These are phyloP conservation scores for Lasius fuliginosus DNA, from an alignment of 2,888 invertebrate genomes.

Conservation along the genomic window DNA sequence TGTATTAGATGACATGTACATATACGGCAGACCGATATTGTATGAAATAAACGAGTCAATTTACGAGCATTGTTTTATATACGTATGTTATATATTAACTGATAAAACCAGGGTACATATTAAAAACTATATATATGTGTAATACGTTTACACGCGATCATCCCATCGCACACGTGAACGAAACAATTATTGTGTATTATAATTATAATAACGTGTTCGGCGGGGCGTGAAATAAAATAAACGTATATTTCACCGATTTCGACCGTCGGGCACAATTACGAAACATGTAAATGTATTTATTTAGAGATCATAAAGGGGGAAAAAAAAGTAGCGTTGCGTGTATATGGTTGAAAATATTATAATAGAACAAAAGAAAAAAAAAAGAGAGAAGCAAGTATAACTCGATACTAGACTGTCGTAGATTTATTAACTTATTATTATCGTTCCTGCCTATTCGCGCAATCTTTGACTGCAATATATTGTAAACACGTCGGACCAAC, in stretches of 20 bases:
- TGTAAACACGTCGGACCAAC: slow-evolving; percentile 80
- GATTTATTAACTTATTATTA: slow-evolving; percentile 69
- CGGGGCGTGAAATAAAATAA: slow-evolving; percentile 62
- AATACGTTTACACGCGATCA: slow-evolving; percentile 51
- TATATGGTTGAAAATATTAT: slow-evolving; percentile 20
- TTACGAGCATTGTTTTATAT: slow-evolving; percentile 67
- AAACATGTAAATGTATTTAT: slow-evolving; percentile 50
- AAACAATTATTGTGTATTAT: slow-evolving; percentile 61
- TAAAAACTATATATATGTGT: slow-evolving; percentile 62
- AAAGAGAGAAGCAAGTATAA: slow-evolving; percentile 47
- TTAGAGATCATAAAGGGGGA: slow-evolving; percentile 33
- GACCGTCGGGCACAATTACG: slow-evolving; percentile 34
- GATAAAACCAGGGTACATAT: slow-evolving; percentile 80
- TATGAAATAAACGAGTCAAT: slow-evolving; percentile 33
- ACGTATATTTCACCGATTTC: slow-evolving; percentile 50
- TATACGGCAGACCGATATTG: slow-evolving; percentile 1
- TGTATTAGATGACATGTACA: neutral
- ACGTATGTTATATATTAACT: slow-evolving; percentile 70
- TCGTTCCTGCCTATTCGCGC: slow-evolving; percentile 74
- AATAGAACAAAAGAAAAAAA: neutral
- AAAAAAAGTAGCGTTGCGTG: slow-evolving; percentile 41
- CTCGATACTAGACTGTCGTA: slow-evolving; percentile 72
- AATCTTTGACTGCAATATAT: slow-evolving; percentile 76
- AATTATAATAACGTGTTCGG: slow-evolving; percentile 31
- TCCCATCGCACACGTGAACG: slow-evolving; percentile 36